Percentiles rank a stretch among this genome's conserved stretches.
Conservation (phyloP, 1,140 invertebrate species). For the Ceratitis capitata region DNA sequence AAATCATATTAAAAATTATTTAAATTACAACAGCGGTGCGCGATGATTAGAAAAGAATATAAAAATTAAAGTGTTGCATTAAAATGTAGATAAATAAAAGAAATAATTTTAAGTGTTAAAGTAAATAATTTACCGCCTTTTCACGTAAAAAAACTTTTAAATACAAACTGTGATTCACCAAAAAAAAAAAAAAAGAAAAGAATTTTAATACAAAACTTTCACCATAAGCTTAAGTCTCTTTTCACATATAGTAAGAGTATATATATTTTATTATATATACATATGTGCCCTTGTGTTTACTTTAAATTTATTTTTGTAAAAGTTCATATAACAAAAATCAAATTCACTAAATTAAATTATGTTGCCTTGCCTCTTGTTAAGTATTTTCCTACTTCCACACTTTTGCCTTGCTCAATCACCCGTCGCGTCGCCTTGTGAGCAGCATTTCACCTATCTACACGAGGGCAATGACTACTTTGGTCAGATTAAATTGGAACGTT, state of each 20-base stretch:
- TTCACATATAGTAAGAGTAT: background rate
- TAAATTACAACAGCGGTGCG: too few relatives aligned
- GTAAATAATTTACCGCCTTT: too few relatives aligned
- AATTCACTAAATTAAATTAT: background rate
- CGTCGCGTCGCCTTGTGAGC: background rate
- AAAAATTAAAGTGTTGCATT: too few relatives aligned
- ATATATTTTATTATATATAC: too few relatives aligned
- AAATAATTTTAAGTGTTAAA: too few relatives aligned
- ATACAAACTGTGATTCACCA: too few relatives aligned
- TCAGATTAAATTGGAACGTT: background rate
- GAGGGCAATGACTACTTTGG: slow-evolving; percentile 23
- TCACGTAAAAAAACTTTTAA: too few relatives aligned
- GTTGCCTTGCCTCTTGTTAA: background rate
- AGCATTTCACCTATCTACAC: background rate
- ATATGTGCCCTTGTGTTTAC: background rate
- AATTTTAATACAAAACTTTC: background rate
- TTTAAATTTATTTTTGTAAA: background rate
- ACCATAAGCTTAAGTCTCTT: background rate
- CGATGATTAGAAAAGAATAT: too few relatives aligned
- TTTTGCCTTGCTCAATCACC: background rate
- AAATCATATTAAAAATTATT: too few relatives aligned
- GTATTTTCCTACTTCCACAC: background rate
- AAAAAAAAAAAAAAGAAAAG: too few relatives aligned
- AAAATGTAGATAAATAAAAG: too few relatives aligned
- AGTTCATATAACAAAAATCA: background rate